phyloP scores from a whole-genome alignment of 2,888 invertebrate species.

The Rhorus exstirpatorius region DNA sequence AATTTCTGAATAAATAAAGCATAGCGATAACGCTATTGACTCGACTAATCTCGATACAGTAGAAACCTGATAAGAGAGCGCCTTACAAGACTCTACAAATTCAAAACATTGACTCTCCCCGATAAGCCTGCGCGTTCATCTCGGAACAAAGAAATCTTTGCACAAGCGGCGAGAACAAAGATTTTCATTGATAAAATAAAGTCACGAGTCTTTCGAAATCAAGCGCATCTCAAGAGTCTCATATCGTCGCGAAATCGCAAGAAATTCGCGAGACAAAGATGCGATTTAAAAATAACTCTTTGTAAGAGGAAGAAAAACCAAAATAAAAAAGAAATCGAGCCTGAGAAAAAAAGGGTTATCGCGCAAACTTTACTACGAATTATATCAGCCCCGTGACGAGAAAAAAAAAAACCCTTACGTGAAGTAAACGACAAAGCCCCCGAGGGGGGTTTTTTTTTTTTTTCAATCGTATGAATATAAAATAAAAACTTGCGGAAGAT shows the following conservation, averaged over 20 bases:
- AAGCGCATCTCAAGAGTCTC: background rate
- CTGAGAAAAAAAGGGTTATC: constrained; percentile 39
- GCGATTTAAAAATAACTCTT: constrained; percentile 80
- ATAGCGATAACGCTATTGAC: too few species aligned
- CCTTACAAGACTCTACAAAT: too few species aligned
- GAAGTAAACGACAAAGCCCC: constrained; percentile 13
- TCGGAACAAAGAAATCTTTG: constrained; percentile 34
- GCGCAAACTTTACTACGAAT: constrained; percentile 43
- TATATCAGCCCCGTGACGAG: background rate
- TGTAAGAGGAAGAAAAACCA: constrained; percentile 69
- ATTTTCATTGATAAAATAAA: constrained; percentile 20
- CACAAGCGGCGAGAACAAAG: background rate
- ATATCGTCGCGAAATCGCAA: constrained; percentile 27
- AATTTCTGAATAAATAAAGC: too few species aligned
- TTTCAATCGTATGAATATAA: background rate
- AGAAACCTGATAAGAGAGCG: too few species aligned
- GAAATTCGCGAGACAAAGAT: constrained; percentile 74
- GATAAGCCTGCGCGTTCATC: constrained; percentile 10
- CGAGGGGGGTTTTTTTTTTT: background rate
- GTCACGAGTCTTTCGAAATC: background rate
- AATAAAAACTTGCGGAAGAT: background rate
- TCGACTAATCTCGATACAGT: too few species aligned
- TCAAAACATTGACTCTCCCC: too few species aligned
- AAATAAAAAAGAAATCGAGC: too few species aligned
- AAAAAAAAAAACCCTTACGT: constrained; percentile 33